phyloP scores from a whole-genome alignment of 2,797 vertebrate species.

The Cossypha caffra region DNA sequence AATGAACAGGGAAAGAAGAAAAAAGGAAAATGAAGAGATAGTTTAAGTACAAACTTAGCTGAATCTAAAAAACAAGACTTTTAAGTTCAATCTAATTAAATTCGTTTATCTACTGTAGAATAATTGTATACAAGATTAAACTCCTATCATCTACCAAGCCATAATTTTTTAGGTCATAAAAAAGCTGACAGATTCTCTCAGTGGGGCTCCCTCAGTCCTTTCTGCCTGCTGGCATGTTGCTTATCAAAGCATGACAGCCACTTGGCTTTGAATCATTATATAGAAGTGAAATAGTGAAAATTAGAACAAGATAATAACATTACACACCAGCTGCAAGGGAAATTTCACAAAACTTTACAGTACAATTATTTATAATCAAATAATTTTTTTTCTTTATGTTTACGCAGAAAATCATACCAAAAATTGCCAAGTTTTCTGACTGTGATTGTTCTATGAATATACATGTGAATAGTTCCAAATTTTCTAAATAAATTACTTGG shows the following conservation, averaged over 20 bases:
- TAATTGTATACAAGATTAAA: background rate
- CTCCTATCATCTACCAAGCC: background rate
- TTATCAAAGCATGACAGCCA: conserved; percentile 10
- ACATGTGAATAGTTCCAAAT: background rate
- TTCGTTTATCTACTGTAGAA: background rate
- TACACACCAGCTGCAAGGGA: conserved; percentile 5
- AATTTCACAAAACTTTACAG: background rate
- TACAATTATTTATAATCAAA: conserved; percentile 26
- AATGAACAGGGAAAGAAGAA: background rate
- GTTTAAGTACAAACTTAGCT: background rate
- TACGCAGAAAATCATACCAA: conserved; percentile 5
- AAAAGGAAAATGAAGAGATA: background rate
- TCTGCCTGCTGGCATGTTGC: conserved; percentile 31
- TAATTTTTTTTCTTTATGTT: conserved; percentile 22
- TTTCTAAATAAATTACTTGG: conserved; percentile 48
- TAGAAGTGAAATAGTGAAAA: background rate
- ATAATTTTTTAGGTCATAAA: conserved; percentile 28
- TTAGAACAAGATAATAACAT: background rate
- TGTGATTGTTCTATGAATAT: background rate
- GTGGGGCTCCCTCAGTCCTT: background rate
- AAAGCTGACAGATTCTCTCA: conserved; percentile 23
- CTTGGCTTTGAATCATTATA: conserved; percentile 24
- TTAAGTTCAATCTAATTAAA: background rate
- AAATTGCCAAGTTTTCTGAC: background rate
- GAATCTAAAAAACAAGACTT: background rate